Conservation (phyloP, 2,797 vertebrate genomes). For the Muscicapa comitata region DNA sequence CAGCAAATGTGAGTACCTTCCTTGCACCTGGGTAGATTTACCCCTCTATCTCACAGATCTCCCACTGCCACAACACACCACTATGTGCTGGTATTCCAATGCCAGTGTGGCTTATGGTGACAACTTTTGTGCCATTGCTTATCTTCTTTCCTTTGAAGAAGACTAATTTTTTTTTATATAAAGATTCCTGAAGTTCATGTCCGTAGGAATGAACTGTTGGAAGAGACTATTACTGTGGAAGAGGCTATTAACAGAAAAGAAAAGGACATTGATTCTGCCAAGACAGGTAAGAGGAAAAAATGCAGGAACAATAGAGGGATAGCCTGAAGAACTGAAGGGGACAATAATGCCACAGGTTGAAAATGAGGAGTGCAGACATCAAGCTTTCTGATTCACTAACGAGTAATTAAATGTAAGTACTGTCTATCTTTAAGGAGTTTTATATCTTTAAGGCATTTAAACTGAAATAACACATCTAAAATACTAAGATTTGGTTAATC, state of each 20-base stretch:
- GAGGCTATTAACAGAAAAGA: neutral
- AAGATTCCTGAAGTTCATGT: neutral
- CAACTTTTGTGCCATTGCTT: neutral
- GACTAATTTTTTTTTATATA: neutral
- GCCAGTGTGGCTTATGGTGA: neutral
- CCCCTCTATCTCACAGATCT: neutral
- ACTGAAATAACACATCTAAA: neutral
- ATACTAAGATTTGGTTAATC: neutral
- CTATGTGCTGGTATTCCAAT: fast-evolving
- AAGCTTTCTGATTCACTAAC: neutral
- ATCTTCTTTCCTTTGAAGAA: neutral
- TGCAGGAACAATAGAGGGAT: neutral
- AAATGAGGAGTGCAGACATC: neutral
- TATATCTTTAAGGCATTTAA: neutral
- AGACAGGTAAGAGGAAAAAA: neutral
- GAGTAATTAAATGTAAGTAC: neutral
- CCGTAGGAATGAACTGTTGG: neutral
- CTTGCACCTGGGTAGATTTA: neutral
- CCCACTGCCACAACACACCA: neutral
- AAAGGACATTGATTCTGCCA: neutral
- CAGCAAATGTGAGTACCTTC: neutral
- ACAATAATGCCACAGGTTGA: neutral
- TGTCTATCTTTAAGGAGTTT: neutral
- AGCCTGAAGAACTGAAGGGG: neutral
- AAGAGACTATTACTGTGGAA: neutral